These are phyloP conservation scores for Eupithecia centaureata DNA, from an alignment of 2,888 invertebrate species.

Conservation along the genomic window DNA sequence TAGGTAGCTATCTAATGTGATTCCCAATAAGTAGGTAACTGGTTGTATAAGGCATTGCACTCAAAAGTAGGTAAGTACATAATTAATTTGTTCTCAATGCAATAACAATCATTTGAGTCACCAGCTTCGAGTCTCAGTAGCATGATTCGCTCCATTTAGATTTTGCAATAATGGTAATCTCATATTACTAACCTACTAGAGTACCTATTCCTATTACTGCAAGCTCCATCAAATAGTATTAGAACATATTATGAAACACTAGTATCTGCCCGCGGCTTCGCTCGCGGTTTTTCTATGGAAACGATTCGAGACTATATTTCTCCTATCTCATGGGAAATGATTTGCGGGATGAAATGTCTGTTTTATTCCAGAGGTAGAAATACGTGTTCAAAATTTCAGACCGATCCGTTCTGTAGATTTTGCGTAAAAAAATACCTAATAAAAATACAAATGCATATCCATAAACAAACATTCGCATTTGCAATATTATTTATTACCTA, in stretches of 20 bases:
- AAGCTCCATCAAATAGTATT: neutral
- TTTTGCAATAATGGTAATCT: constrained; percentile 37
- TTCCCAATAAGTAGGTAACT: neutral
- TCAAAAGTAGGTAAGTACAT: constrained; percentile 10
- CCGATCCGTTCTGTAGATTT: no score
- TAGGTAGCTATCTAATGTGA: neutral
- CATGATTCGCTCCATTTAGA: constrained; percentile 31
- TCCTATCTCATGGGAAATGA: no score
- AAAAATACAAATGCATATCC: no score
- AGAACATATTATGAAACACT: neutral
- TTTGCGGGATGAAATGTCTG: no score
- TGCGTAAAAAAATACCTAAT: no score
- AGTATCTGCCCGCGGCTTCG: no score
- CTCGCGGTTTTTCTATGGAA: no score
- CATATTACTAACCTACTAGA: constrained; percentile 19
- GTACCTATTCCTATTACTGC: constrained; percentile 1
- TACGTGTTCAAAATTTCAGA: no score
- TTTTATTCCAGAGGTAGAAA: no score
- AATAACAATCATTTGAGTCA: constrained; percentile 8
- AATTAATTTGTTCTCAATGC: constrained; percentile 1
- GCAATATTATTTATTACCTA: no score
- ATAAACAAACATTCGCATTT: no score
- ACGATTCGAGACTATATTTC: no score
- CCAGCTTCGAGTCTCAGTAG: constrained; percentile 22
- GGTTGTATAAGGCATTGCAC: neutral